Evolutionary conservation across 2,797 vertebrate species (phyloP), one percentile per base, ranked within the genome.

Genomic region (Toxotes lorentzi): DNA sequence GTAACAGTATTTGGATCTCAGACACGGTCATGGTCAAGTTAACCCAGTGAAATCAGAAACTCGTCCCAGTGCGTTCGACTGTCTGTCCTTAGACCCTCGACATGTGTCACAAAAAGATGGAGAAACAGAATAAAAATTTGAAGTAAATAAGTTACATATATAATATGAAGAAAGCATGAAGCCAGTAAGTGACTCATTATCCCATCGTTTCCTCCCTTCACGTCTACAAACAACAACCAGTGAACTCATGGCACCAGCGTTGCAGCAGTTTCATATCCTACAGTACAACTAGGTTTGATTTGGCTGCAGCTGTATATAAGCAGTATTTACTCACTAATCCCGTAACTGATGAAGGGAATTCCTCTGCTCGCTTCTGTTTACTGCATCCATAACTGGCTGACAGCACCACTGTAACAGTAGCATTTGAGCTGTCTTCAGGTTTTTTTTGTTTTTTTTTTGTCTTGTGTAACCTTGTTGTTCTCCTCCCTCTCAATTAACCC

Each of bases 381-480:
- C 60, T 66, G 79, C 83, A 67, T 76, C 59, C 45, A 56, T 51
- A 60, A 66, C 79, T 24, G 73, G 60, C 70, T 45, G 16, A 77
- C 63, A 64, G 61, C 76, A 47, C 56, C 14, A 34, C 61, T n/a
- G 67, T 66, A 69, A 73, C 73, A 56, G 68, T 65, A 79, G 85
- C 85, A 84, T 65, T 65, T 50, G 60, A 86, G 63, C 85, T 41
- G 38, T 35, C 48, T 47, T 69, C 24, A 16, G 70, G 19, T 76
- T 68, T 68, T 68, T 47, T 47, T 47, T 47, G 19, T 47, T 67
- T 74, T 73, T 70, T 51, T 84, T 78, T 87, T 77, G 84, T 90
- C 85, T 82, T 91, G 89, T 93, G 86, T 93, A 93, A 91, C 89
- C 78, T 87, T 92, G 84, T 91, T 88, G 81, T 88, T 91, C 83